Base-by-base conservation (phyloP, 1,140 invertebrate genomes). In the Hyles euphorbiae region DNA sequence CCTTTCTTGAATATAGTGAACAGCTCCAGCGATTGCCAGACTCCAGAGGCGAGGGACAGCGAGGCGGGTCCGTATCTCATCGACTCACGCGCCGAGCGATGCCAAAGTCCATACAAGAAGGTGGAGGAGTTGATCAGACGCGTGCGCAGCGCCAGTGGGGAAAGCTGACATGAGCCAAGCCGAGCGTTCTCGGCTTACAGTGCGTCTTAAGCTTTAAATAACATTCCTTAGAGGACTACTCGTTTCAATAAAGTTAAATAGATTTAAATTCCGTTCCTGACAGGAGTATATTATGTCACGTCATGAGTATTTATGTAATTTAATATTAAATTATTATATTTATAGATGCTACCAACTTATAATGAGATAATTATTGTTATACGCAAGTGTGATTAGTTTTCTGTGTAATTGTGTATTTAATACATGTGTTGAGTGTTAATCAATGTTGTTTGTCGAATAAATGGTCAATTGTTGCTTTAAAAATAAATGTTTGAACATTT, bases 121-220 rank as follows among this genome's bases (percentile, higher is more conserved):
- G 81, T 88, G 0, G 86, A 86, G 53, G 80, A 87, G 7, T 73
- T 87, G 33, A 78, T 88, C 9, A 65, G 86, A 4, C 71, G 83
- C 60, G 83, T 87, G 5, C 78, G 83, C 12, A 87, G 81, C 49
- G 82, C 77, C 9, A 81, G 72, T 40, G 74, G 72, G 0, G 83
- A 84, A 40, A 88, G 86, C 80, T 88, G 86, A 88, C 86, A 80
- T 34, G 83, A 87, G 53, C 58, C 75, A 4, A 65, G 76, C 86
- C 82, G 83, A 70, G 69, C 68, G 0, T 60, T 60, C 54, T 78
- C 81, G 82, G 86, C 73, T 7, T 81, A 74, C 67, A 84, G 81
- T 62, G 68, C 83, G 56, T 72, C 76, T 53, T 84, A 69, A 84
- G 72, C 75, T 80, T 81, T 79, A 79, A 82, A 34, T 56, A 70